Conservation (phyloP, 2,888 invertebrate species). For the Aphidoletes aphidimyza region DNA sequence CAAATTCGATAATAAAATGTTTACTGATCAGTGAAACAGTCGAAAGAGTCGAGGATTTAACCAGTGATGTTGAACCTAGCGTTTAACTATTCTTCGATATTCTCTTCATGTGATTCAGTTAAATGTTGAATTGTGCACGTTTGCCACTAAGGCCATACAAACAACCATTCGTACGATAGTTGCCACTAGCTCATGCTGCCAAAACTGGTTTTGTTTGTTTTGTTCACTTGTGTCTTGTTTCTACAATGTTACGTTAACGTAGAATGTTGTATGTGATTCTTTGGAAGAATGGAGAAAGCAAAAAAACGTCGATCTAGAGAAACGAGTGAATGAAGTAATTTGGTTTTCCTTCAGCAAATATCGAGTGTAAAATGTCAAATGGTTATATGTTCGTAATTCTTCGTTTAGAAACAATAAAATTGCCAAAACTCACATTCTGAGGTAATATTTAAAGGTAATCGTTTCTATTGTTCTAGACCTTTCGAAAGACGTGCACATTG, state of each 20-base stretch:
- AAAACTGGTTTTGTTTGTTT: slow-evolving; percentile 26
- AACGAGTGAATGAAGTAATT: slow-evolving; percentile 7
- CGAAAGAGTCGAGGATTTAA: too few species aligned
- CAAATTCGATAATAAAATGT: background rate
- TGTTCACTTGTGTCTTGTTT: slow-evolving; percentile 29
- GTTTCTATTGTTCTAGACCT: background rate
- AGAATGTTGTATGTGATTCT: slow-evolving; percentile 18
- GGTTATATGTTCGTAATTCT: background rate
- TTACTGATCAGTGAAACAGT: background rate
- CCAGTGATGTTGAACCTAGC: too few species aligned
- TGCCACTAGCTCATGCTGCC: slow-evolving; percentile 20
- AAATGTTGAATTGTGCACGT: background rate
- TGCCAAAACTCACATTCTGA: too few species aligned
- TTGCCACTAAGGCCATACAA: background rate
- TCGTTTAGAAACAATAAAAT: background rate
- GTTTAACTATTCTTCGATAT: too few species aligned
- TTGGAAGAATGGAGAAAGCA: slow-evolving; percentile 31
- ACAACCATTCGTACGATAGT: background rate
- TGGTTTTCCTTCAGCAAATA: background rate
- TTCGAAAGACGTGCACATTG: background rate
- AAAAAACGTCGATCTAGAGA: background rate
- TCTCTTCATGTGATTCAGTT: too few species aligned
- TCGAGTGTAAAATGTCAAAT: background rate
- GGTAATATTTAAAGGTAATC: background rate
- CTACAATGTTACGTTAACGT: background rate